phyloP scores from a whole-genome alignment of 1,140 invertebrate species.

The Drosophila jambulina region DNA sequence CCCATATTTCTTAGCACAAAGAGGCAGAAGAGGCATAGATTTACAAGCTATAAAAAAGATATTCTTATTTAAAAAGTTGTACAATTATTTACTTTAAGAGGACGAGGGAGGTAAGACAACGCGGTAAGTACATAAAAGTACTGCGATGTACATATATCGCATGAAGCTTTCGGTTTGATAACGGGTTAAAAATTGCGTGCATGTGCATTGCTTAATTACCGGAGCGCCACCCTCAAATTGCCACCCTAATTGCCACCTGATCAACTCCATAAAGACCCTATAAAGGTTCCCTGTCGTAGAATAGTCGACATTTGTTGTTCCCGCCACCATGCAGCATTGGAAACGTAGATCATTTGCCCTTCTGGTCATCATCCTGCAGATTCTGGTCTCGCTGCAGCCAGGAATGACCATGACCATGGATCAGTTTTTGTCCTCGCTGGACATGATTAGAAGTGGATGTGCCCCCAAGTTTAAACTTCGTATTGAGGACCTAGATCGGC shows the following conservation, averaged over 20 bases:
- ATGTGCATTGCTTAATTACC: slow-evolving; percentile 40
- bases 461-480: slow-evolving; percentile 68
- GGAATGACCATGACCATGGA: slow-evolving; percentile 65
- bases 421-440: slow-evolving; percentile 73
- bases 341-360: slow-evolving; percentile 6
- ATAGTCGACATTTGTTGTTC: slow-evolving; percentile 4
- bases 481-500: slow-evolving; percentile 55
- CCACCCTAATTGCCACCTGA: slow-evolving; percentile 49
- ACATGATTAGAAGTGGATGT: slow-evolving; percentile 79
- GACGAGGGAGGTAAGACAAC: neutral
- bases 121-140: neutral
- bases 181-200: slow-evolving; percentile 26
- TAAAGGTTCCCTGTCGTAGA: slow-evolving; percentile 22
- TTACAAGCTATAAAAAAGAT: slow-evolving; percentile 35
- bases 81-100: neutral
- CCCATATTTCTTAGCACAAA: slow-evolving; percentile 36
- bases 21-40: neutral
- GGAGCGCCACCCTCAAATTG: neutral
- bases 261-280: slow-evolving; percentile 13
- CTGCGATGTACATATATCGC: neutral
- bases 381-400: slow-evolving; percentile 10
- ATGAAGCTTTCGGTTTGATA: neutral
- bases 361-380: slow-evolving; percentile 31
- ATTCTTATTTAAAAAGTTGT: slow-evolving; percentile 4
- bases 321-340: slow-evolving; percentile 29